phyloP scores from a whole-genome alignment of 2,113 vertebrate species.

The Pterocles gutturalis region DNA sequence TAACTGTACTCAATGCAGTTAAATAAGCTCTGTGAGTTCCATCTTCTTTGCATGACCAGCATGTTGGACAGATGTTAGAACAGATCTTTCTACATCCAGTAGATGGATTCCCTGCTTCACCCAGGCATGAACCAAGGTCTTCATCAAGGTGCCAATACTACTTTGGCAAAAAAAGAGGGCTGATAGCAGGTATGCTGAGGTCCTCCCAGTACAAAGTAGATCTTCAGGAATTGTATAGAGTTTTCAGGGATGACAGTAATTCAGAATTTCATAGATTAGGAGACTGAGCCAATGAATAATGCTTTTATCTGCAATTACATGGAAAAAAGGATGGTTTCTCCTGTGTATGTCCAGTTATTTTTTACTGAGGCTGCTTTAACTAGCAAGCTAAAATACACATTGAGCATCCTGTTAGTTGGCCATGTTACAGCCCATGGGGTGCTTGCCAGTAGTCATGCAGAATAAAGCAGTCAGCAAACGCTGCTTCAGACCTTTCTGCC shows the following conservation, averaged over 20 bases:
- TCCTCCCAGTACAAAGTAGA: not conserved
- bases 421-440: not conserved
- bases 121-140: not conserved
- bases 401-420: not conserved
- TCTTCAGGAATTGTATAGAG: not conserved
- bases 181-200: not conserved
- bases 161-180: not conserved
- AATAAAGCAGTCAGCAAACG: not conserved
- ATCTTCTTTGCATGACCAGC: not conserved
- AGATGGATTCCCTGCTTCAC: not conserved
- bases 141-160: not conserved
- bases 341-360: not conserved
- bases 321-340: not conserved
- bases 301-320: not conserved
- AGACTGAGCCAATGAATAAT: not conserved
- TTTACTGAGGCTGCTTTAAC: not conserved
- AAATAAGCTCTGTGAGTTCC: not conserved
- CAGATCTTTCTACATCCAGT: not conserved
- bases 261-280: not conserved
- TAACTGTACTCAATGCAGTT: not conserved
- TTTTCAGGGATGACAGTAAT: not conserved
- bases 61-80: not conserved
- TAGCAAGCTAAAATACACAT: not conserved
- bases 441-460: not conserved
- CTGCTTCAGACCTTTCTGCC: not conserved